Conservation (phyloP, 2,888 invertebrate genomes). For the Heteromurus nitidus region DNA sequence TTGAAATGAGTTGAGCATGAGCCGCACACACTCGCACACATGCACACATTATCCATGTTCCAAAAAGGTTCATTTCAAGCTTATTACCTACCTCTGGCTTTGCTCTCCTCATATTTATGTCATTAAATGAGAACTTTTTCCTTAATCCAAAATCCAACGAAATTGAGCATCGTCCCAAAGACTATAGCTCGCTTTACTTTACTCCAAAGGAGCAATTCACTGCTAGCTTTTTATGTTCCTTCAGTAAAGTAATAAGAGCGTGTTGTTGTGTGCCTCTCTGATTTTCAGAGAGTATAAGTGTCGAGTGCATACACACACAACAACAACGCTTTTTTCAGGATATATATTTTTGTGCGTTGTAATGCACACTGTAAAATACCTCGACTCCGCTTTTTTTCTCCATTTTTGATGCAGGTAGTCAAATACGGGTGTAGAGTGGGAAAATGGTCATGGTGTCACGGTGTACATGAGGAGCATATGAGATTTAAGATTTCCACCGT, state of each 20-base stretch:
- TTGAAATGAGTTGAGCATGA: background rate
- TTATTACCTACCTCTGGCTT: background rate
- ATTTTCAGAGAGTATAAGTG: no score
- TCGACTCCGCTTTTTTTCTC: background rate
- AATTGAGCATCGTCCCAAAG: no score
- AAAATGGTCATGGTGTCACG: background rate
- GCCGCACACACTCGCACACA: background rate
- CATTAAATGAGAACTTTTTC: conserved; percentile 1
- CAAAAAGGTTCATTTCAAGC: background rate
- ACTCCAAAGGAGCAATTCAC: no score
- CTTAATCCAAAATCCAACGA: conserved; percentile 8
- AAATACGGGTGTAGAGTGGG: background rate
- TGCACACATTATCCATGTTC: background rate
- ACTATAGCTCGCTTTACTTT: no score
- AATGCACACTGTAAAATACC: no score
- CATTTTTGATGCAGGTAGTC: background rate
- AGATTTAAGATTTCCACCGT: background rate
- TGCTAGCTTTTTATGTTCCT: no score
- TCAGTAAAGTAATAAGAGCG: no score
- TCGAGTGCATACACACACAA: no score
- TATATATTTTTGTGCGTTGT: no score
- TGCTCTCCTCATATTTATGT: background rate
- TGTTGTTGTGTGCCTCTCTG: no score
- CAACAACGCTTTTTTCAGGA: no score
- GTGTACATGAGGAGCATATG: background rate